Evolutionary conservation across 2,888 invertebrate species (phyloP), one percentile per base, ranked within the genome.

Genomic region (Dasysyrphus albostriatus): DNA sequence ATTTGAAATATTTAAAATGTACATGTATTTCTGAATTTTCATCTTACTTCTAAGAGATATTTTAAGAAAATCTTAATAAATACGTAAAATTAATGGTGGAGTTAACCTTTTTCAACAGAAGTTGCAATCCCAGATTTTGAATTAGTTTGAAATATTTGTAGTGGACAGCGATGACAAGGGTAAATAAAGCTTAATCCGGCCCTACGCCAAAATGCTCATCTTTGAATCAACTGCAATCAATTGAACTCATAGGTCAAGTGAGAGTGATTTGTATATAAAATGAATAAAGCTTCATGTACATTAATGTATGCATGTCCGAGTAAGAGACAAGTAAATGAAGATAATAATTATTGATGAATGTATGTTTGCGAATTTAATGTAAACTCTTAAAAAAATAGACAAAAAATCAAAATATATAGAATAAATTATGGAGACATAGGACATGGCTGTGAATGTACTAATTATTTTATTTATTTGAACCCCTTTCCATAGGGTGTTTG

Each of bases 171-270:
- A n/a, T 5, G 42, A 14, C 9, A 37, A 14, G 14, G 14, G 1
- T 3, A 4, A 14, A 14, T 29, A 29, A 3, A 29, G 2, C 2
- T 8, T 19, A 59, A 37, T 59, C 58, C 37, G 3, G 3, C 58
- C 58, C 12, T 59, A 37, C 16, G n/a, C 0, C n/a, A 37, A 58
- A 49, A 29, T 1, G 3, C n/a, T 14, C 10, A 9, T 34, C 42
- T 67, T 73, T 14, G 61, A 37, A 24, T 77, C 51, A 10, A 61
- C 42, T 65, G 29, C 75, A 65, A 54, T 67, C 79, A 79, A 79
- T 83, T 79, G 79, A 75, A 75, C 59, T 65, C 73, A 67, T 9
- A 65, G 72, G 67, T 73, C 61, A 77, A 63, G 76, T 81, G 81
- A 84, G 76, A 81, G 65, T 77, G 76, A 77, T 76, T 80, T 77